Evolutionary conservation across 30 jellyfish, hydroid and myxozoan genomes (phyloP).

Genomic region (Aurelia sp.): DNA sequence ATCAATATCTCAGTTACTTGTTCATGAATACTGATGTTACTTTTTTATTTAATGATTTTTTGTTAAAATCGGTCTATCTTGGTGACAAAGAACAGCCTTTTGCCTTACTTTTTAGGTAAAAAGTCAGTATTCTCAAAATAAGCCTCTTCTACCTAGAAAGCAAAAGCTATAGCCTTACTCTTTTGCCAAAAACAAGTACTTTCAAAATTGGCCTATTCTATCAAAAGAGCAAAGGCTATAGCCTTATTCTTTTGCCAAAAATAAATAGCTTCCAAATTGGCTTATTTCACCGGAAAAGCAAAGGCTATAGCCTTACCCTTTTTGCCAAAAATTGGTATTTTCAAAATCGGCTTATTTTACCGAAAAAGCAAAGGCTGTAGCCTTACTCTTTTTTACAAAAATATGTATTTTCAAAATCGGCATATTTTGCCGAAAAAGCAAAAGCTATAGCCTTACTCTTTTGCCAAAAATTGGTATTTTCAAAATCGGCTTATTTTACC

Average conservation of each 20-base stretch:
- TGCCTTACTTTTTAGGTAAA: background rate
- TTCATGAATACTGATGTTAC: too few relatives aligned
- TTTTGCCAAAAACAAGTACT: background rate
- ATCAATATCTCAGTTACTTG: too few relatives aligned
- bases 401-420: background rate
- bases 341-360: background rate
- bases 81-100: background rate
- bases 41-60: too few relatives aligned
- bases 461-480: background rate
- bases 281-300: background rate
- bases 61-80: too few relatives aligned
- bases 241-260: background rate
- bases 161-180: background rate
- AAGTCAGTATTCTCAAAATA: background rate
- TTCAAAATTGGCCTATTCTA: background rate
- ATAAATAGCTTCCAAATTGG: background rate
- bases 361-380: background rate
- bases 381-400: conserved; percentile 1
- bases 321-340: background rate
- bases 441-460: background rate
- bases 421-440: too few relatives aligned
- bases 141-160: background rate
- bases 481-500: background rate
- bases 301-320: background rate
- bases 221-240: background rate